Percentiles rank a stretch among this genome's conserved stretches.
Evolutionary conservation across 30 jellyfish, hydroid and myxozoan species (phyloP).

Genomic region (Clytia hemisphaerica): DNA sequence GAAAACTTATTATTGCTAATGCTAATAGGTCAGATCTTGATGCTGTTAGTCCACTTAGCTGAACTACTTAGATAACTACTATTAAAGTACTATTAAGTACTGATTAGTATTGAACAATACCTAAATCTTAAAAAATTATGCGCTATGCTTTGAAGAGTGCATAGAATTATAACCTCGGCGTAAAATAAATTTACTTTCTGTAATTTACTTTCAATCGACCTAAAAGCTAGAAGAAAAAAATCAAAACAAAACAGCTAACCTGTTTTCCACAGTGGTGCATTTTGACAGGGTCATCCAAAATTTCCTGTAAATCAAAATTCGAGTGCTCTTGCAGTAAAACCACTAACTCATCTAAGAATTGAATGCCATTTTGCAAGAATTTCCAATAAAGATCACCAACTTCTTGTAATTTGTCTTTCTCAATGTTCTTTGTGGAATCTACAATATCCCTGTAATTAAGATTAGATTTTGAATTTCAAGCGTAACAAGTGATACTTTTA

Average conservation of each 20-base stretch:
- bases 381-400: conserved; percentile 68
- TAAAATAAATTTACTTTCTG: too few relatives aligned
- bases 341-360: conserved; percentile 51
- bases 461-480: background rate
- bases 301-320: conserved; percentile 45
- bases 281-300: conserved; percentile 45
- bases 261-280: conserved; percentile 61
- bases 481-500: too few relatives aligned
- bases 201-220: too few relatives aligned
- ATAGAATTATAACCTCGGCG: too few relatives aligned
- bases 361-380: conserved; percentile 71
- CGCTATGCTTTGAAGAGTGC: too few relatives aligned
- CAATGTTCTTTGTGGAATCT: background rate
- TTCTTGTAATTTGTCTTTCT: conserved; percentile 17
- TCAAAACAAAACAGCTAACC: too few relatives aligned
- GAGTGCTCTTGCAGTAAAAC: conserved; percentile 40
- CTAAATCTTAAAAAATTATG: too few relatives aligned
- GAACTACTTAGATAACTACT: too few relatives aligned
- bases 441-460: conserved; percentile 21
- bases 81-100: background rate
- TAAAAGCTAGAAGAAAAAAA: too few relatives aligned
- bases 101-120: background rate
- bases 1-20: background rate
- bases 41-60: too few relatives aligned
- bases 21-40: too few relatives aligned